Percentiles rank a stretch among this genome's conserved stretches.
Evolutionary conservation across 1,140 invertebrate genomes (phyloP).

Genomic region (Lordiphosa clarofinis): DNA sequence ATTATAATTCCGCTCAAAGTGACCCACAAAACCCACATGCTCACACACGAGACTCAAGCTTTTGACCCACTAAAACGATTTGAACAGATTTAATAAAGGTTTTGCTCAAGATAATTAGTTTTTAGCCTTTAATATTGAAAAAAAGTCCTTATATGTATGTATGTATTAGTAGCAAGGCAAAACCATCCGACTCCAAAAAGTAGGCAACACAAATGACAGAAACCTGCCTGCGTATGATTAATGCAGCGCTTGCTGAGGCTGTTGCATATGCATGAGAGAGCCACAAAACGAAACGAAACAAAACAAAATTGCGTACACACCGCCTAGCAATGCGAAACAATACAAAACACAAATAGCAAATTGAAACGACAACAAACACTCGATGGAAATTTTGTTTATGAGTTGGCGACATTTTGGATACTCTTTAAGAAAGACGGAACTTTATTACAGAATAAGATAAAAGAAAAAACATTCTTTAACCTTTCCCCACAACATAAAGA

Average conservation of each 20-base stretch:
- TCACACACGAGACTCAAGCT: not conserved
- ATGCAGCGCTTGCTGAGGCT: conserved; percentile 58
- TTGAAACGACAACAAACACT: conserved; percentile 30
- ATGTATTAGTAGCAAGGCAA: no score
- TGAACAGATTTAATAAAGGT: conserved; percentile 1
- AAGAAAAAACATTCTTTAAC: no score
- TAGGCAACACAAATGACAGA: conserved; percentile 32
- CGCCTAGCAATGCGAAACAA: conserved; percentile 34
- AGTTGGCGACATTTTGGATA: not conserved
- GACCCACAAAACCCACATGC: conserved; percentile 33
- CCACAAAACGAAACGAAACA: conserved; percentile 7
- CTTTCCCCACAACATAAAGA: no score
- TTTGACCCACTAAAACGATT: conserved; percentile 55
- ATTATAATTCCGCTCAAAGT: conserved; percentile 48
- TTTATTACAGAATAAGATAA: no score
- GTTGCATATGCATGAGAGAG: conserved; percentile 65
- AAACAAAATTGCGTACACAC: conserved; percentile 38
- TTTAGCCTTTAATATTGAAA: conserved; percentile 28
- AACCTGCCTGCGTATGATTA: conserved; percentile 56
- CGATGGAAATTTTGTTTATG: conserved; percentile 8
- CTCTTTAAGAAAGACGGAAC: not conserved
- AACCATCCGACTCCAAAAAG: conserved; percentile 22
- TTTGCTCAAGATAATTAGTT: conserved; percentile 55
- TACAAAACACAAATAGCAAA: conserved; percentile 32
- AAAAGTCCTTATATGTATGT: no score